phyloP scores from a whole-genome alignment of 2,888 invertebrate species.

The Geophilus truncorum region DNA sequence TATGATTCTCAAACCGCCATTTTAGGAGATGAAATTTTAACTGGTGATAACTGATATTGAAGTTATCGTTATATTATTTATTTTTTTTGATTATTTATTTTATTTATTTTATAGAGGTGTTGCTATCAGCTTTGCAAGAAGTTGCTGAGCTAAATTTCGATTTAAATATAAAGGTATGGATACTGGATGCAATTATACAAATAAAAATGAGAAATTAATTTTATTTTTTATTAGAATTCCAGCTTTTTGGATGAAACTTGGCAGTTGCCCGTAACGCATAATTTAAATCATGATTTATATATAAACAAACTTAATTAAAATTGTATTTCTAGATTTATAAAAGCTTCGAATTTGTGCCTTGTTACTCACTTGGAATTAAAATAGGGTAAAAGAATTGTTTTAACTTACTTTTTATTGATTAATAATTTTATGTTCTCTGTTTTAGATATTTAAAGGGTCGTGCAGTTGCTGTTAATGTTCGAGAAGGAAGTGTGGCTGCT shows the following conservation, averaged over 20 bases:
- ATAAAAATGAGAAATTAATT: neutral
- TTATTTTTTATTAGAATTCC: neutral
- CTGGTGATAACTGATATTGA: too few species aligned
- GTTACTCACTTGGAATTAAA: neutral
- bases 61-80: too few species aligned
- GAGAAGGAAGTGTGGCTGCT: conserved; percentile 58
- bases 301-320: neutral
- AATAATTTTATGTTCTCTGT: too few species aligned
- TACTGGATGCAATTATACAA: neutral
- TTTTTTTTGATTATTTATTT: conserved; percentile 35
- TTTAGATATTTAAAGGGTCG: too few species aligned
- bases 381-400: neutral
- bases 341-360: neutral
- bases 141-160: conserved; percentile 45
- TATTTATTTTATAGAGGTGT: conserved; percentile 43
- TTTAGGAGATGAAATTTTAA: conserved; percentile 38
- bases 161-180: conserved; percentile 44
- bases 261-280: neutral
- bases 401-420: too few species aligned
- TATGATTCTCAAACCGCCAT: conserved; percentile 38
- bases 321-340: neutral
- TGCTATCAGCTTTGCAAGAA: conserved; percentile 46
- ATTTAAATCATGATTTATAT: neutral
- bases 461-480: conserved; percentile 57
- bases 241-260: neutral